Evolutionary conservation across 2,888 invertebrate genomes (phyloP).

Genomic region (Epinotia ramella): DNA sequence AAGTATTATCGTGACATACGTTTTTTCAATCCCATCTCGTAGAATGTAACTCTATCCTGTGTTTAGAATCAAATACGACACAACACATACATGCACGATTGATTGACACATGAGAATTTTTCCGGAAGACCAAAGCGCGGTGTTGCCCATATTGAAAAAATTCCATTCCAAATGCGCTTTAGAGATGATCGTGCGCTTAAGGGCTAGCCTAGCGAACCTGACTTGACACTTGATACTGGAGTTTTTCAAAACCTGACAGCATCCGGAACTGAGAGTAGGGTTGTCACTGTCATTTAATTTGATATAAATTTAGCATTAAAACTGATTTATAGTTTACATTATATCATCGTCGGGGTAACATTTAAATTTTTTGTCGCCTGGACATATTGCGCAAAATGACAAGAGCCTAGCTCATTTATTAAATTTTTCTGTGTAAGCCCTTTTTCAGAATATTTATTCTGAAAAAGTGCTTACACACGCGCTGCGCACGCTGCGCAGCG

Average conservation of each 20-base stretch:
- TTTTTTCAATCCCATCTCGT: neutral
- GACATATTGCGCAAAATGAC: neutral
- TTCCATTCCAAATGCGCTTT: constrained; percentile 10
- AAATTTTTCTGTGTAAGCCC: no score
- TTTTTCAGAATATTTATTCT: no score
- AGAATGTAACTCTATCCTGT: neutral
- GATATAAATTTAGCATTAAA: neutral
- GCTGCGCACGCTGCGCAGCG: no score
- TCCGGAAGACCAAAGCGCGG: constrained; percentile 12
- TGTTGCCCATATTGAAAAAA: constrained; percentile 16
- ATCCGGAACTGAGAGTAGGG: constrained; percentile 32
- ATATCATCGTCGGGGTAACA: no score
- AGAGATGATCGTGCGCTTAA: constrained; percentile 18
- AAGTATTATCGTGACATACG: no score
- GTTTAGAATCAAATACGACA: neutral
- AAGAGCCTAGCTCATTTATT: no score
- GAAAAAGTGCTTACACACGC: no score
- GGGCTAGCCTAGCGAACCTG: constrained; percentile 8
- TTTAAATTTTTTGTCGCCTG: neutral
- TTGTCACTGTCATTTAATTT: constrained; percentile 4
- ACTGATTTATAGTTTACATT: neutral
- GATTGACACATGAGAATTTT: constrained; percentile 13
- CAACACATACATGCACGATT: neutral
- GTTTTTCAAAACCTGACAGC: constrained; percentile 17
- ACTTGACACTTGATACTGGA: constrained; percentile 24